Evolutionary conservation across 2,797 vertebrate genomes (phyloP).

Genomic region (Coregonus ussuriensis): DNA sequence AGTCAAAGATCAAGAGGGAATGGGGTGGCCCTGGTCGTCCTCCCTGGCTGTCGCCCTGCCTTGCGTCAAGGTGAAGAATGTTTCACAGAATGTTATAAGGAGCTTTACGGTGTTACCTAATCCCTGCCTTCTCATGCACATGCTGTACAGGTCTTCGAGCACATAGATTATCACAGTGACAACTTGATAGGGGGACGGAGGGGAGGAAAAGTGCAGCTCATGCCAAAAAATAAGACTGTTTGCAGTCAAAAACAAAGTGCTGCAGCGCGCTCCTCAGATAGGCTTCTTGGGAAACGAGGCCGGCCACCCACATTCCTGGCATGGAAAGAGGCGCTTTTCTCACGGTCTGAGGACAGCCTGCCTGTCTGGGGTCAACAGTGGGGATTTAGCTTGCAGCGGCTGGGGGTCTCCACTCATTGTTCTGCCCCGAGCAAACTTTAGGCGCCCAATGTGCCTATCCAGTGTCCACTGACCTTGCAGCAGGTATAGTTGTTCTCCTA

Average conservation of each 20-base stretch:
- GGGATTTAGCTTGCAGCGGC: constrained; percentile 44
- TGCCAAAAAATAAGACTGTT: constrained; percentile 14
- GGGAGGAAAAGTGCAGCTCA: constrained; percentile 4
- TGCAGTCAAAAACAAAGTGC: constrained; percentile 9
- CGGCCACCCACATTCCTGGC: constrained; percentile 64
- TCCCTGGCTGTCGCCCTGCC: neutral
- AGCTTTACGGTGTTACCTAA: neutral
- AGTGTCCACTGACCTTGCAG: constrained; percentile 20
- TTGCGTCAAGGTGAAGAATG: neutral
- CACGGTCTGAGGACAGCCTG: constrained; percentile 57
- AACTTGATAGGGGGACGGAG: neutral
- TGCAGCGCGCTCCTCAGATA: neutral
- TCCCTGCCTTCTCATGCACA: neutral
- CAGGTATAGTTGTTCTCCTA: constrained; percentile 14
- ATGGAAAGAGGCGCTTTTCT: constrained; percentile 58
- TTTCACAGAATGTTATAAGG: neutral
- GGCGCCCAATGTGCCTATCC: constrained; percentile 27
- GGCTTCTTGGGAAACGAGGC: constrained; percentile 41
- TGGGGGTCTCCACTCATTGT: constrained; percentile 49
- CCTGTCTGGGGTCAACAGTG: constrained; percentile 59
- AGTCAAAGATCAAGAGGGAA: neutral
- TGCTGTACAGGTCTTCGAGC: neutral
- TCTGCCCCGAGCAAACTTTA: constrained; percentile 37
- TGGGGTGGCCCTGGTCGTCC: no score
- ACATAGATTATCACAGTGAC: constrained; percentile 29